Evolutionary conservation across 2,797 vertebrate genomes (phyloP).

Genomic region (Lates japonicus): DNA sequence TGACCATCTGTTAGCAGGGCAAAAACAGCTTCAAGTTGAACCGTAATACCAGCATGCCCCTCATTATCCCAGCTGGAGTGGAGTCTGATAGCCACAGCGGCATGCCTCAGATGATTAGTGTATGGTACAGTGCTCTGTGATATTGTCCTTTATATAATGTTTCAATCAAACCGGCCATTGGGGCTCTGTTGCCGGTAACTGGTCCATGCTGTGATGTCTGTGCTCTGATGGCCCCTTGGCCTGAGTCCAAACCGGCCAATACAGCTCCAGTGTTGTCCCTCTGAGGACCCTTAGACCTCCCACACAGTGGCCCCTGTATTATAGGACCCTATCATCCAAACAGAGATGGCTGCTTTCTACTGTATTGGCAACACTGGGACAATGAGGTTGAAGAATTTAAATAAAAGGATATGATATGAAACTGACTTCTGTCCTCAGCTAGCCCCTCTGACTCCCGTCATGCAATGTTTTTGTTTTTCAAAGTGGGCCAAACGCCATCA

Average conservation of each 20-base stretch:
- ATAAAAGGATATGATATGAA: slow-evolving; percentile 26
- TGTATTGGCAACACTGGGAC: slow-evolving; percentile 47
- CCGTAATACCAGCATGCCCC: slow-evolving; percentile 46
- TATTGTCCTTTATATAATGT: slow-evolving; percentile 73
- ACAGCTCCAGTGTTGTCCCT: slow-evolving; percentile 59
- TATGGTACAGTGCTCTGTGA: slow-evolving; percentile 70
- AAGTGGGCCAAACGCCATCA: slow-evolving; percentile 6
- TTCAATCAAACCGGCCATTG: slow-evolving; percentile 49
- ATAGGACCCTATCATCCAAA: slow-evolving; percentile 27
- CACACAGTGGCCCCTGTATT: slow-evolving; percentile 45
- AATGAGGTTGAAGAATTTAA: slow-evolving; percentile 10
- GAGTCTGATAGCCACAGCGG: slow-evolving; percentile 62
- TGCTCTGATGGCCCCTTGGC: slow-evolving; percentile 70
- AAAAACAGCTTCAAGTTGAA: slow-evolving; percentile 42
- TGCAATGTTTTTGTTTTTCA: not conserved
- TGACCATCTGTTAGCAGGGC: slow-evolving; percentile 32
- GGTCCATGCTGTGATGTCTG: slow-evolving; percentile 70
- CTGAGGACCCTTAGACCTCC: slow-evolving; percentile 43
- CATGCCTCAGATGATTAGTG: slow-evolving; percentile 70
- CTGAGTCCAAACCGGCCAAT: slow-evolving; percentile 56
- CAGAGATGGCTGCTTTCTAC: slow-evolving; percentile 26
- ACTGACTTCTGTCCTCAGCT: slow-evolving; percentile 13
- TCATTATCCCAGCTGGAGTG: slow-evolving; percentile 75
- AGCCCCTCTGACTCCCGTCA: not conserved
- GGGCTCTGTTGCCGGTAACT: slow-evolving; percentile 69